Conservation (phyloP, 2,888 invertebrate species). For the Encarsia formosa region DNA sequence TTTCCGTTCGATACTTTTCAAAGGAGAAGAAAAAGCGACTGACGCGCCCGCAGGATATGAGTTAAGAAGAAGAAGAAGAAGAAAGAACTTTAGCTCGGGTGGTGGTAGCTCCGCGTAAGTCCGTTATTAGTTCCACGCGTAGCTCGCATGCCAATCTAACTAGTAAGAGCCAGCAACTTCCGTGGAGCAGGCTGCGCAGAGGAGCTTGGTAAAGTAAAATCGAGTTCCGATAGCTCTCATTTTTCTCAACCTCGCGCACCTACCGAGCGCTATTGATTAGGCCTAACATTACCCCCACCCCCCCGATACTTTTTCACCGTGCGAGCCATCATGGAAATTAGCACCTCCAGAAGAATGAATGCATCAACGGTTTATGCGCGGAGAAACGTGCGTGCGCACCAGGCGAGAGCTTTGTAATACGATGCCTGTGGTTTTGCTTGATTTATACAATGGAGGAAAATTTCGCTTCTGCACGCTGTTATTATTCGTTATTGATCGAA, state of each 20-base stretch:
- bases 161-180: conserved; percentile 46
- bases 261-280: too few species aligned
- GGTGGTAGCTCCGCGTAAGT: conserved; percentile 30
- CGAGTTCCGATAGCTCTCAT: too few species aligned
- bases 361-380: conserved; percentile 3
- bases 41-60: conserved; percentile 44
- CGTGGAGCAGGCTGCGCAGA: conserved; percentile 29
- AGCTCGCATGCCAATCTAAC: conserved; percentile 42
- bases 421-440: too few species aligned
- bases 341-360: conserved; percentile 16
- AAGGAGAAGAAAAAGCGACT: conserved; percentile 18
- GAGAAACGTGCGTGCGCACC: neutral
- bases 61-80: conserved; percentile 26
- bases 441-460: too few species aligned
- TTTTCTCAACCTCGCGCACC: too few species aligned
- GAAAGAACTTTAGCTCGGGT: neutral
- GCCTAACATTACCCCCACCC: too few species aligned
- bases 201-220: conserved; percentile 36
- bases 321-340: neutral
- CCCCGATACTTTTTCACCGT: too few species aligned
- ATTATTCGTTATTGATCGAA: too few species aligned
- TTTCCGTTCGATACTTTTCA: conserved; percentile 32
- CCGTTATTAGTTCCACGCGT: conserved; percentile 39
- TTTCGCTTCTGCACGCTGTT: too few species aligned
- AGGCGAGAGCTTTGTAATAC: too few species aligned